Percentiles rank a stretch among this genome's conserved stretches.
Evolutionary conservation across 2,113 vertebrate species (phyloP).

Genomic region (Tachysurus vachellii): DNA sequence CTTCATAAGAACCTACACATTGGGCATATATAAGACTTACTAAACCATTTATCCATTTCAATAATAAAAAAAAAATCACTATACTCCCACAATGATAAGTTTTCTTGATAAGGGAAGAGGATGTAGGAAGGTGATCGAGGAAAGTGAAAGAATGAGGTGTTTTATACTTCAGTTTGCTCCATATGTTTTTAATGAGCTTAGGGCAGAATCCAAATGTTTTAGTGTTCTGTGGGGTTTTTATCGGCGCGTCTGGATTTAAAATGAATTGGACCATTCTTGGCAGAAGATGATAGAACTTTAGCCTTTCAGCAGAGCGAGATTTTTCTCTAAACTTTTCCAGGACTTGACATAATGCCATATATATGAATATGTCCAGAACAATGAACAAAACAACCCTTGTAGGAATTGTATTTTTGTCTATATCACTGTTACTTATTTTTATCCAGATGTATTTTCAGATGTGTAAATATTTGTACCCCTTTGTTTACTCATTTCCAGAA

Average conservation of each 20-base stretch:
- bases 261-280: neutral
- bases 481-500: neutral
- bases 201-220: neutral
- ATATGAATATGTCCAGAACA: constrained; percentile 2
- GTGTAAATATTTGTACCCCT: neutral
- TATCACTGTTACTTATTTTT: neutral
- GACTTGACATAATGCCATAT: neutral
- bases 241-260: neutral
- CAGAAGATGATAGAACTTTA: constrained; percentile 12
- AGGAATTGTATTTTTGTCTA: neutral
- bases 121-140: no score
- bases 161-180: neutral
- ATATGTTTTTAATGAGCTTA: constrained; percentile 25
- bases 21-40: neutral
- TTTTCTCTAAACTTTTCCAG: neutral
- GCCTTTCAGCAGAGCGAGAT: neutral
- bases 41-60: neutral
- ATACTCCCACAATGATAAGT: neutral
- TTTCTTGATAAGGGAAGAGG: neutral
- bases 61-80: neutral
- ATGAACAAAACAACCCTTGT: neutral
- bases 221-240: constrained; percentile 14
- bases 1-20: neutral
- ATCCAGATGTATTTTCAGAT: neutral
- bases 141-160: neutral